These are phyloP conservation scores for Pithys albifrons DNA, from an alignment of 2,113 vertebrate species.

Conservation along the genomic window DNA sequence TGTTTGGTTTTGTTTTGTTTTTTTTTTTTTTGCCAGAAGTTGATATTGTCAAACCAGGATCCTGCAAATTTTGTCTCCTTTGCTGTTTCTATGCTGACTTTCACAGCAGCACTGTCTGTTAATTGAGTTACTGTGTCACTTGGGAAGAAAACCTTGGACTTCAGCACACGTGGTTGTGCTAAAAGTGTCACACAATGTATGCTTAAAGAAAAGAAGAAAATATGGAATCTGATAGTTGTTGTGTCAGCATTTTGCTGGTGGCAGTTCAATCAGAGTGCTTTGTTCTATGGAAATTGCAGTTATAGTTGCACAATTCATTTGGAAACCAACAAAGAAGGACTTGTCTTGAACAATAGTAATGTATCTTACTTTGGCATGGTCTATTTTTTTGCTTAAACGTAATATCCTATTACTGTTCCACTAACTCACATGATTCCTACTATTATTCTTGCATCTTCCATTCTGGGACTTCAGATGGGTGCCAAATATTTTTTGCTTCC, in stretches of 20 bases:
- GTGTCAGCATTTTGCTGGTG: not conserved
- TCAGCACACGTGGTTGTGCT: not conserved
- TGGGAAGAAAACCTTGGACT: not conserved
- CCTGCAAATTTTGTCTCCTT: rapidly evolving
- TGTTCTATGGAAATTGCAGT: not conserved
- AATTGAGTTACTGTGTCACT: not conserved
- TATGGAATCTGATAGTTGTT: not conserved
- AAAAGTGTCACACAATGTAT: not conserved
- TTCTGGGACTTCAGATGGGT: not conserved
- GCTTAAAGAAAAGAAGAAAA: not conserved
- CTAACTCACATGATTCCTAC: not conserved
- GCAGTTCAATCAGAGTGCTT: not conserved
- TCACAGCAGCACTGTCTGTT: not conserved
- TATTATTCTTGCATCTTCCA: conserved; percentile 2
- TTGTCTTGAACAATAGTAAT: not conserved
- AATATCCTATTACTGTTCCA: not conserved
- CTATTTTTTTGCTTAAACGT: not conserved
- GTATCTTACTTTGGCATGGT: not conserved
- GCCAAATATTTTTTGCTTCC: not conserved
- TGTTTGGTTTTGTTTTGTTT: too few relatives aligned
- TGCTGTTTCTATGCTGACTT: not conserved
- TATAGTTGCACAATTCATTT: not conserved
- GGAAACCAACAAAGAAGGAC: not conserved
- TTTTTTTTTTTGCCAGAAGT: not conserved
- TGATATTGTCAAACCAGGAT: not conserved